phyloP scores from a whole-genome alignment of 2,797 vertebrate species.

The Psittacula derbiana region DNA sequence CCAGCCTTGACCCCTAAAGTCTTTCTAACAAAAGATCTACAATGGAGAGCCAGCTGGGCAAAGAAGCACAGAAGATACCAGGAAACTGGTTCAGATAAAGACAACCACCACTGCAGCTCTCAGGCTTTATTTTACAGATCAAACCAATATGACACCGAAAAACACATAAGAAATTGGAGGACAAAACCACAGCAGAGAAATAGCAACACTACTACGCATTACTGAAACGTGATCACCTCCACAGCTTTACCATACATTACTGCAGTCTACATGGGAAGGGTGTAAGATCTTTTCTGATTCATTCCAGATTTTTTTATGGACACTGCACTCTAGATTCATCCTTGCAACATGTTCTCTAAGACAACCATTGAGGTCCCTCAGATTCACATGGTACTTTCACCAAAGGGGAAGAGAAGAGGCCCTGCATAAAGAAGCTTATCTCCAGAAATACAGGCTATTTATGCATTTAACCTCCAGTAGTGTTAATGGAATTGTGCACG shows the following conservation, averaged over 20 bases:
- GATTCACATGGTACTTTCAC: neutral
- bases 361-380: neutral
- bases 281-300: neutral
- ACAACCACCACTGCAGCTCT: neutral
- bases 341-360: neutral
- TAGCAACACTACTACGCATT: neutral
- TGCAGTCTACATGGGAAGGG: neutral
- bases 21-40: neutral
- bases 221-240: neutral
- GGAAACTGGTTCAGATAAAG: neutral
- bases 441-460: neutral
- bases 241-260: neutral
- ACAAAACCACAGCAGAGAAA: neutral
- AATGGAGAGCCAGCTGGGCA: neutral
- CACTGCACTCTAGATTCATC: neutral
- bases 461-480: neutral
- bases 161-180: neutral
- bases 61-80: neutral
- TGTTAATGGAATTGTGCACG: fast-evolving
- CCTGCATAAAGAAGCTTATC: neutral
- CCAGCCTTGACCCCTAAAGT: neutral
- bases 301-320: neutral
- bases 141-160: neutral
- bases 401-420: neutral
- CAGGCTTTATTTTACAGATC: neutral